Evolutionary conservation across 2,888 invertebrate genomes (phyloP).

Genomic region (Arenicola marina): DNA sequence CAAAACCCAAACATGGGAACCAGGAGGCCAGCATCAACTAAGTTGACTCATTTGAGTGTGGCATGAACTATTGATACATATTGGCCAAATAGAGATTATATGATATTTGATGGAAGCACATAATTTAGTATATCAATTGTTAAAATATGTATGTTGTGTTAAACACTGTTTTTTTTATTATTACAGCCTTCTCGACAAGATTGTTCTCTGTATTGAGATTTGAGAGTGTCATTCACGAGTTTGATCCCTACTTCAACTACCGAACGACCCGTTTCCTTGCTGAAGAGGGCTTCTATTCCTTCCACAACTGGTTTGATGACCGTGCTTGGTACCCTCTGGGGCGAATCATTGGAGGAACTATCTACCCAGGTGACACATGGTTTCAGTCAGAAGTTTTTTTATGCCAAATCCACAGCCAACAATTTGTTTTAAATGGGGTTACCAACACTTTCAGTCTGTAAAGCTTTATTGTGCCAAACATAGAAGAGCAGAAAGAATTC

Average conservation of each 20-base stretch:
- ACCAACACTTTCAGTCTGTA: no score
- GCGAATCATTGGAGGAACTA: constrained; percentile 98
- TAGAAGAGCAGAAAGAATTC: no score
- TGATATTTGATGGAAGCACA: no score
- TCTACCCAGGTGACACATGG: constrained; percentile 43
- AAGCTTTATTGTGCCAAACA: no score
- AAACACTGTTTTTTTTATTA: constrained; percentile 3
- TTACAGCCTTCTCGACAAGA: constrained; percentile 66
- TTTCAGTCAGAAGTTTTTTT: no score
- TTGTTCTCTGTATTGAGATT: constrained; percentile 98
- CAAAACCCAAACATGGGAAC: no score
- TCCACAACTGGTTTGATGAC: constrained; percentile 99
- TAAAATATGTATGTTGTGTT: neutral
- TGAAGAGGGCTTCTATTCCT: constrained; percentile 98
- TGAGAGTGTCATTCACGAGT: constrained; percentile 99
- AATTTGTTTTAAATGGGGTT: no score
- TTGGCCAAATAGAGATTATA: no score
- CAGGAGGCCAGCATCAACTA: no score
- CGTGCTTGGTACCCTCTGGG: constrained; percentile 99
- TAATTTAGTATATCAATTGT: neutral
- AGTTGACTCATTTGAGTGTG: no score
- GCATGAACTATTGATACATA: no score
- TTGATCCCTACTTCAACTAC: constrained; percentile 91
- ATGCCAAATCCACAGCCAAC: no score
- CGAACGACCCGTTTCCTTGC: constrained; percentile 99